Evolutionary conservation across 2,888 invertebrate genomes (phyloP).

Genomic region (Dromius quadrimaculatus): DNA sequence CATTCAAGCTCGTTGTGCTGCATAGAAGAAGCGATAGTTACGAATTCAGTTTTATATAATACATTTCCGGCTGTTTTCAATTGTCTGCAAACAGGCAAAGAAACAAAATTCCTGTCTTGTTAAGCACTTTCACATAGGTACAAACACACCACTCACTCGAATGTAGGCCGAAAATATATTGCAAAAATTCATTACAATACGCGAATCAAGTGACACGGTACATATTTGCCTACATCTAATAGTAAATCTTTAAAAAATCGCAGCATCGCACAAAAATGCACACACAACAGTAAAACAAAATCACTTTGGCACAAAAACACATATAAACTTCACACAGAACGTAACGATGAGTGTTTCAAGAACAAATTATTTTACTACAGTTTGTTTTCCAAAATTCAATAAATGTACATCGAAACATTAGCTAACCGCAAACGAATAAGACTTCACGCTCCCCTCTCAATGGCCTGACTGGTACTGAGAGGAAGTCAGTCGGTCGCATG

Average conservation of each 20-base stretch:
- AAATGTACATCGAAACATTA: conserved; percentile 19
- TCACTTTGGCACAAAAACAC: conserved; percentile 29
- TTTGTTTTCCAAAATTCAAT: not conserved
- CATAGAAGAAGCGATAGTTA: conserved; percentile 48
- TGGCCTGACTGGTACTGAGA: conserved; percentile 30
- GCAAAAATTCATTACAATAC: conserved; percentile 21
- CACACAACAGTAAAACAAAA: conserved; percentile 10
- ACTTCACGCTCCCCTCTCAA: not conserved
- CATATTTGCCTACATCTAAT: conserved; percentile 26
- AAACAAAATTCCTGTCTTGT: conserved; percentile 23
- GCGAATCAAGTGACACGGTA: conserved; percentile 34
- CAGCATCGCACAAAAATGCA: conserved; percentile 17
- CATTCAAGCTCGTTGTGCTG: conserved; percentile 42
- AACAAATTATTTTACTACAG: conserved; percentile 1
- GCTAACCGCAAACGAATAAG: not conserved
- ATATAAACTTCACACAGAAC: conserved; percentile 17
- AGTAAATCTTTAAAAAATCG: conserved; percentile 12
- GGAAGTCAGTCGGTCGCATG: conserved; percentile 45
- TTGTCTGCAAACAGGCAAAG: conserved; percentile 45
- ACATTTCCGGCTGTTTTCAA: conserved; percentile 50
- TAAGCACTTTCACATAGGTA: conserved; percentile 46
- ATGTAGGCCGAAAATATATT: conserved; percentile 20
- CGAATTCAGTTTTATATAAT: conserved; percentile 51
- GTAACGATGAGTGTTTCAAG: conserved; percentile 15
- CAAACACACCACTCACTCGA: conserved; percentile 37